Evolutionary conservation across 2,797 vertebrate species (phyloP).

Genomic region (Sitta carolinensis): DNA sequence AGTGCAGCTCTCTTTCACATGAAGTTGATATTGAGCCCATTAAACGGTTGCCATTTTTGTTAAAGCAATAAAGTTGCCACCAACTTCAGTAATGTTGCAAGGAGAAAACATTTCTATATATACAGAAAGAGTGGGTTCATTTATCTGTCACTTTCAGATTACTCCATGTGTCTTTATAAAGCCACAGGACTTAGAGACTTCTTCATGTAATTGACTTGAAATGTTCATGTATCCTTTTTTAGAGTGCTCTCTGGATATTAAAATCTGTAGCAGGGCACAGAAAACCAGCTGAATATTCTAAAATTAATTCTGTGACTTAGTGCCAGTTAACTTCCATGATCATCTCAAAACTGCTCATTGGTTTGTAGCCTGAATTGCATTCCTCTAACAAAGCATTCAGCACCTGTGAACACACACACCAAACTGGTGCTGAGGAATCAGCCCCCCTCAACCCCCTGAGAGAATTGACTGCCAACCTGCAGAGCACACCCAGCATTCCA

Average conservation of each 20-base stretch:
- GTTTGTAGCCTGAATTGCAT: not conserved
- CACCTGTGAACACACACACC: accelerated
- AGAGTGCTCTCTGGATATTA: not conserved
- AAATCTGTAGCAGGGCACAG: not conserved
- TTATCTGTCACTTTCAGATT: not conserved
- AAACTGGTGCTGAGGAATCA: not conserved
- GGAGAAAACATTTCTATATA: accelerated
- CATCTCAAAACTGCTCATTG: not conserved
- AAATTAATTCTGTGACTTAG: not conserved
- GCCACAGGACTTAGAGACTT: accelerated
- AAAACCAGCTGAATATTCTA: not conserved
- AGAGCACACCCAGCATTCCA: not conserved
- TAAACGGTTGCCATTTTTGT: not conserved
- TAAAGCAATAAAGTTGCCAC: not conserved
- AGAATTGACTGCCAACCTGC: not conserved
- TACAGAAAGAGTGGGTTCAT: not conserved
- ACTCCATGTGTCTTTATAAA: not conserved
- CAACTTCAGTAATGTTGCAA: not conserved
- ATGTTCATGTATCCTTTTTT: not conserved
- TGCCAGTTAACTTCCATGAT: not conserved
- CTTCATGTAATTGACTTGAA: not conserved
- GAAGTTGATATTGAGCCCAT: not conserved
- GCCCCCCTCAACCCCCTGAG: not conserved
- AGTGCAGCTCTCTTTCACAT: not conserved
- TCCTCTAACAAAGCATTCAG: not conserved